Percentiles rank a stretch among this genome's conserved stretches.
phyloP scores from a whole-genome alignment of 2,797 vertebrate species.

The Cheirogaleus major region DNA sequence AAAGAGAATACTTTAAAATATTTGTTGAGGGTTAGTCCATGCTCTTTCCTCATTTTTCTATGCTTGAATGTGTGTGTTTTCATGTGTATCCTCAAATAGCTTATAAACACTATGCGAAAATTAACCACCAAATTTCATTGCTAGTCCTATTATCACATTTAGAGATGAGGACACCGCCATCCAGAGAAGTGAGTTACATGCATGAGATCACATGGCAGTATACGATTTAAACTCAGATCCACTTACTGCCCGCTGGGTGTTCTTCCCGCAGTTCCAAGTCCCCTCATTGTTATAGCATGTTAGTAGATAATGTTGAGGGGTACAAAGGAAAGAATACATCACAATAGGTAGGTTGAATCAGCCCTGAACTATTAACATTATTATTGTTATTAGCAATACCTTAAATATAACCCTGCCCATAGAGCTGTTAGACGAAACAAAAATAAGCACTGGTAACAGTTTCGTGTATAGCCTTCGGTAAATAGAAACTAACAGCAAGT shows the following conservation, averaged over 20 bases:
- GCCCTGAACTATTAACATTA: background rate
- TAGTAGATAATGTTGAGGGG: background rate
- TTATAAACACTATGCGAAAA: background rate
- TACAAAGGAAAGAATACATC: background rate
- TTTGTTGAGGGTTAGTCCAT: background rate
- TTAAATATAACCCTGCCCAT: background rate
- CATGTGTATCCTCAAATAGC: background rate
- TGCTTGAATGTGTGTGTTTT: background rate
- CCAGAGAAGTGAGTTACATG: background rate
- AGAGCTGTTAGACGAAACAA: background rate
- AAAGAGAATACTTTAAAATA: background rate
- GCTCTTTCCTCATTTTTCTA: background rate
- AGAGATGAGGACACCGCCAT: background rate
- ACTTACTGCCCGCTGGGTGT: background rate
- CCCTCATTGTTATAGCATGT: background rate
- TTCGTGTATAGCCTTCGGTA: background rate
- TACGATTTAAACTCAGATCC: background rate
- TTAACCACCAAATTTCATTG: background rate
- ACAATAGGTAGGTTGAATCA: background rate
- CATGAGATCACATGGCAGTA: background rate
- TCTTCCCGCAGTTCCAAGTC: background rate
- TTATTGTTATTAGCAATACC: background rate
- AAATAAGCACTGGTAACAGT: background rate
- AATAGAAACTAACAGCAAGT: constrained; percentile 13
- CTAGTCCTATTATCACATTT: background rate